Conservation (phyloP, 92 coral and sea anemone genomes). For the Pocillopora meandrina region DNA sequence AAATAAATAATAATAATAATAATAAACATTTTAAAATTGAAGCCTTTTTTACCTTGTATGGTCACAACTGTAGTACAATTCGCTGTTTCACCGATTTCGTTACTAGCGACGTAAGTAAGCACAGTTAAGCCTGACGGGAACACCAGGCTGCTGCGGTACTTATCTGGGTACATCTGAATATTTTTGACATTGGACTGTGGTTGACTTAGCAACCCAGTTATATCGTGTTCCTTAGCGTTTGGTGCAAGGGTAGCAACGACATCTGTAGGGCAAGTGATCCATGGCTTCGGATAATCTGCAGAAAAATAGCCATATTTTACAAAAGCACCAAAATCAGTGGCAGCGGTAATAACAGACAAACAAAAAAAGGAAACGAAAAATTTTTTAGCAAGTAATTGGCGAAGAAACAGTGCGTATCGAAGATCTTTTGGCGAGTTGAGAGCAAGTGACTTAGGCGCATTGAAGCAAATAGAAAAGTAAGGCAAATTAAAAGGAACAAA, state of each 20-base stretch:
- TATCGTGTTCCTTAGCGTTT: conserved; percentile 45
- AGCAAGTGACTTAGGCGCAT: too few species aligned
- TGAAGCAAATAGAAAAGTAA: too few species aligned
- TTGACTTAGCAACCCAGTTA: conserved; percentile 43
- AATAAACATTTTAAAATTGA: too few species aligned
- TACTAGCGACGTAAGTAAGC: conserved; percentile 67
- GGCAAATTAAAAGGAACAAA: too few species aligned
- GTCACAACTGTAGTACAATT: conserved; percentile 48
- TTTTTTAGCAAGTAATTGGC: too few species aligned
- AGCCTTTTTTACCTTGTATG: conserved; percentile 49
- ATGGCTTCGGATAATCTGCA: conserved; percentile 62
- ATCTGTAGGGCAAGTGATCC: conserved; percentile 61
- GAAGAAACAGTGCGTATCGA: too few species aligned
- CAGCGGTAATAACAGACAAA: too few species aligned
- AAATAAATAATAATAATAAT: neutral
- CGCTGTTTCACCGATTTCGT: conserved; percentile 54
- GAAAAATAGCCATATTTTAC: neutral
- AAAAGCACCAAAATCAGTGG: too few species aligned
- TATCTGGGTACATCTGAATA: conserved; percentile 58
- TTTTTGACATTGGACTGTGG: conserved; percentile 61
- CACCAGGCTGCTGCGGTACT: conserved; percentile 50
- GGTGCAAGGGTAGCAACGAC: conserved; percentile 41
- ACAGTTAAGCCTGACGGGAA: conserved; percentile 62
- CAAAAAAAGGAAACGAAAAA: too few species aligned
- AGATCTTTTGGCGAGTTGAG: too few species aligned